phyloP scores from a whole-genome alignment of 2,888 invertebrate genomes.

The Octonoba sinensis region DNA sequence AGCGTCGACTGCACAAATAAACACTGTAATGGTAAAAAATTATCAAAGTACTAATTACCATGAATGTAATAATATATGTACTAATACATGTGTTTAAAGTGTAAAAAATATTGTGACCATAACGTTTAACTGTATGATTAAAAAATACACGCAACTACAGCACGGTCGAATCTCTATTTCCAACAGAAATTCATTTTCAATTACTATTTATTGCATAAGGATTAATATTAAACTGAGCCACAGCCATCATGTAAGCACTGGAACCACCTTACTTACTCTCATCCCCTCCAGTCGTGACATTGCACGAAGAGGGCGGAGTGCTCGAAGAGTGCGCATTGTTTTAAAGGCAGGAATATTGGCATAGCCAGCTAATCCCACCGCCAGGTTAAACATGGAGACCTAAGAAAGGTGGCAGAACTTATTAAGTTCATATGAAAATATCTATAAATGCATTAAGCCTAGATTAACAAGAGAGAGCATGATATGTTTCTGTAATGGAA shows the following conservation, averaged over 20 bases:
- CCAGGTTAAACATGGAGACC: constrained; percentile 72
- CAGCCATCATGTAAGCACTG: constrained; percentile 21
- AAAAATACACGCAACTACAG: too few species aligned
- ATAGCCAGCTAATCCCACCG: constrained; percentile 69
- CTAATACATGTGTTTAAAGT: too few species aligned
- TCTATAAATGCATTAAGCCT: too few species aligned
- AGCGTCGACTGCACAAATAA: too few species aligned
- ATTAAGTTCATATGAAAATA: constrained; percentile 18
- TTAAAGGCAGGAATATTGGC: constrained; percentile 98
- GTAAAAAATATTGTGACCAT: too few species aligned
- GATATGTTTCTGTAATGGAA: too few species aligned
- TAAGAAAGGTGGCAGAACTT: constrained; percentile 64
- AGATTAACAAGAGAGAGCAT: too few species aligned
- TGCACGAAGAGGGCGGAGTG: constrained; percentile 96
- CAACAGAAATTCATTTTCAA: constrained; percentile 4
- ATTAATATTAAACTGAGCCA: not conserved
- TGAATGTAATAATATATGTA: too few species aligned
- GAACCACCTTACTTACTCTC: constrained; percentile 83
- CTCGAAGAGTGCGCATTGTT: constrained; percentile 98
- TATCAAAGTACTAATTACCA: too few species aligned
- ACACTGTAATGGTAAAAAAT: too few species aligned
- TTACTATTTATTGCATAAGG: too few species aligned
- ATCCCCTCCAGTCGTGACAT: constrained; percentile 99
- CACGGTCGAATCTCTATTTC: not conserved
- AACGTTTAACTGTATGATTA: too few species aligned